These are phyloP conservation scores for Saimiri boliviensis DNA, from an alignment of 2,113 vertebrate genomes.

Conservation along the genomic window DNA sequence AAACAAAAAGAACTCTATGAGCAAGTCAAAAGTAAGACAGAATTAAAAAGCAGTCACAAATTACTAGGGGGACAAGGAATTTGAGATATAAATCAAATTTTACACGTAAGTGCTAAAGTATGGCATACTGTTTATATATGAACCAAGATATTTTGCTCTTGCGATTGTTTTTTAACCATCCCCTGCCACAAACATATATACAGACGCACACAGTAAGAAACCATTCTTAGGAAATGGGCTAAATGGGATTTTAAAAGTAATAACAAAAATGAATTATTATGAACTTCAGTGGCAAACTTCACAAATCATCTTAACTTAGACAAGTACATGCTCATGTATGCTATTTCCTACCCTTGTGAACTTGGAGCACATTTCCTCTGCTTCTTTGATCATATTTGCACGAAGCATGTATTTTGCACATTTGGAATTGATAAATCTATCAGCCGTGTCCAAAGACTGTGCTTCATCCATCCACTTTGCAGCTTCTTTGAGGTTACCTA, in stretches of 20 bases:
- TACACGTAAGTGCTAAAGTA: background rate
- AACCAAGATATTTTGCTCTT: background rate
- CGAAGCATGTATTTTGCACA: conserved; percentile 88
- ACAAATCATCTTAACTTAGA: background rate
- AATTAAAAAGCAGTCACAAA: conserved; percentile 6
- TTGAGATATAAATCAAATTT: background rate
- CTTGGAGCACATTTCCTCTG: conserved; percentile 89
- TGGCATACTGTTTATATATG: background rate
- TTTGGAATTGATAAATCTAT: conserved; percentile 89
- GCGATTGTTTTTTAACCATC: background rate
- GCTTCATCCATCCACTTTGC: conserved; percentile 90
- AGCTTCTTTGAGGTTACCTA: conserved; percentile 87
- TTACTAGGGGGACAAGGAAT: background rate
- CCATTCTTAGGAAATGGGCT: background rate
- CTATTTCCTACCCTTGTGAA: conserved; percentile 85
- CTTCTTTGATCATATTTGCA: conserved; percentile 88
- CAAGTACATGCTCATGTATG: background rate
- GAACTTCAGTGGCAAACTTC: conserved; percentile 10
- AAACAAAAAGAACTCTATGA: background rate
- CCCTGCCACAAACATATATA: background rate
- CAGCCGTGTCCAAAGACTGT: conserved; percentile 88
- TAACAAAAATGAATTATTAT: background rate
- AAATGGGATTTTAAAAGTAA: background rate
- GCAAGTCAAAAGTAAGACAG: conserved; percentile 8
- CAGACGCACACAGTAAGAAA: background rate